Percentiles rank a stretch among this genome's conserved stretches.
These are phyloP conservation scores for Aethes cnicana DNA, from an alignment of 2,888 invertebrate genomes.

Conservation along the genomic window DNA sequence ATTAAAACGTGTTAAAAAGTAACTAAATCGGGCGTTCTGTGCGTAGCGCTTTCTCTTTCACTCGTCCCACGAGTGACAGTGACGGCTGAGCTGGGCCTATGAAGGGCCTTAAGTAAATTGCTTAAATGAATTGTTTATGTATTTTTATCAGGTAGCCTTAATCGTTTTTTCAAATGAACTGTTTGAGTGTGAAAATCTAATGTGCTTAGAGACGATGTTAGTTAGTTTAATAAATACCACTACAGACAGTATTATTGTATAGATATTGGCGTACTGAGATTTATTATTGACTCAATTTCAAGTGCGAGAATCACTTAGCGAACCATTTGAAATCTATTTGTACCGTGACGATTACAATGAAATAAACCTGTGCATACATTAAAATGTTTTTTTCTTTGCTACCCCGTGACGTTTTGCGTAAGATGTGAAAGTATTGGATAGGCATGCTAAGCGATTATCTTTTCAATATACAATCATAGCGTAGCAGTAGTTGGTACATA, in stretches of 20 bases:
- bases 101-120: no score
- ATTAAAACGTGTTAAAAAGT: no score
- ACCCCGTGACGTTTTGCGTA: background rate
- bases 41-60: no score
- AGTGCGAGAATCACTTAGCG: constrained; percentile 13
- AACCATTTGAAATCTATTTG: constrained; percentile 5
- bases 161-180: no score
- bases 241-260: constrained; percentile 11
- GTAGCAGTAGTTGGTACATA: no score
- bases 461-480: background rate
- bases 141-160: no score
- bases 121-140: no score
- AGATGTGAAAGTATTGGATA: background rate
- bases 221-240: constrained; percentile 14
- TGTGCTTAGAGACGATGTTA: background rate
- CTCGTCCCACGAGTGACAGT: no score
- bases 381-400: constrained; percentile 6
- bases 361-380: constrained; percentile 10
- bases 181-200: no score
- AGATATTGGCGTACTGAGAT: constrained; percentile 2
- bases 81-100: no score
- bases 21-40: no score
- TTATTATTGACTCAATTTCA: constrained; percentile 7
- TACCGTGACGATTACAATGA: constrained; percentile 8
- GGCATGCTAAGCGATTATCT: background rate